Conservation (phyloP, 1,140 invertebrate genomes). For the Lineus longissimus region DNA sequence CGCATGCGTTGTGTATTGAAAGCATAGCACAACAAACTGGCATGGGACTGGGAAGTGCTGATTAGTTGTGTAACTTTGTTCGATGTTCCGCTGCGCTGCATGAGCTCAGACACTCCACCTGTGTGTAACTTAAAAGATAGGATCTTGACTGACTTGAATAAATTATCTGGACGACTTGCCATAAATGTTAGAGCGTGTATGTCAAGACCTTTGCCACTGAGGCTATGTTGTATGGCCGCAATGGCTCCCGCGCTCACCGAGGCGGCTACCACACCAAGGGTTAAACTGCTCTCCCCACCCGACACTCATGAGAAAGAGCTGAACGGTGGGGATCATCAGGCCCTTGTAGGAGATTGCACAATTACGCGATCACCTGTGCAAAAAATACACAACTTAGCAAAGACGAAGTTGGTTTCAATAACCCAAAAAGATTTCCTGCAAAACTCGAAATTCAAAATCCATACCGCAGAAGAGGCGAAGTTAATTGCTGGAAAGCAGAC, state of each 20-base stretch:
- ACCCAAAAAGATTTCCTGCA: background rate
- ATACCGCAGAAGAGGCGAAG: no score
- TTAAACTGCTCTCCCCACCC: conserved; percentile 32
- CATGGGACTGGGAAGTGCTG: background rate
- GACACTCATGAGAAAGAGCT: background rate
- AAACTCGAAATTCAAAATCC: background rate
- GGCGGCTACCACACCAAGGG: conserved; percentile 35
- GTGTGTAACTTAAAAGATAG: background rate
- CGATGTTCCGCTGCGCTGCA: background rate
- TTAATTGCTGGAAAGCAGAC: no score
- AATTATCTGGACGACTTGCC: background rate
- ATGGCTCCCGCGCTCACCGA: conserved; percentile 50
- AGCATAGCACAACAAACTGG: background rate
- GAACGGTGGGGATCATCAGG: conserved; percentile 1
- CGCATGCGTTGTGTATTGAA: background rate
- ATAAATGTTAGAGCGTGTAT: conserved; percentile 22
- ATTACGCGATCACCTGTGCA: background rate
- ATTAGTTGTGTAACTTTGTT: background rate
- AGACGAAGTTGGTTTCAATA: background rate
- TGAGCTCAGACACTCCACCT: background rate
- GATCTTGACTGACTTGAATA: background rate
- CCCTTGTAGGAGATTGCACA: background rate
- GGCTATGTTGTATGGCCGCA: conserved; percentile 48
- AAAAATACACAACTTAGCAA: background rate
- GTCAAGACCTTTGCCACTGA: conserved; percentile 38